phyloP scores from a whole-genome alignment of 64 coral and sea anemone species.

The Anthopleura sola region DNA sequence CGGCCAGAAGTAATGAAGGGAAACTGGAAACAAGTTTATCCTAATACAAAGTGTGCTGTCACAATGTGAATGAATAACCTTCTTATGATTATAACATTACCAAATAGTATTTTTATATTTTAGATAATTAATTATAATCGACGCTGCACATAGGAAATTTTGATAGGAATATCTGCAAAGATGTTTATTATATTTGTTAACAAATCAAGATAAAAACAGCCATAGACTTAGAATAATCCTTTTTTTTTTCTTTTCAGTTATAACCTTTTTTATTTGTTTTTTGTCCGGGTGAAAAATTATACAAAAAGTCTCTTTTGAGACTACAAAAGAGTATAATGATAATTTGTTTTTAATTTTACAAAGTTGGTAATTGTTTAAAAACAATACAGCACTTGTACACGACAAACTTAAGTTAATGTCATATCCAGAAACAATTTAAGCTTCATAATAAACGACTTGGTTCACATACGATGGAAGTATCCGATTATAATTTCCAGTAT shows the following conservation, averaged over 20 bases:
- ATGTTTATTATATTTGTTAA: not conserved
- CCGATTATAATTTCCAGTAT: not conserved
- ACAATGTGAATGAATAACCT: not conserved
- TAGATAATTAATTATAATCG: not conserved
- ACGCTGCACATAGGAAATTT: not conserved
- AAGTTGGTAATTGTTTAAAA: not conserved
- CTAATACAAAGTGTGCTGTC: not conserved
- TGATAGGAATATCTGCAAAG: not conserved
- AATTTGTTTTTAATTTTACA: not conserved
- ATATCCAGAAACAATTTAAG: not conserved
- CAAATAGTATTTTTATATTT: conserved; percentile 1
- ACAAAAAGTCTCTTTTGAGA: not conserved
- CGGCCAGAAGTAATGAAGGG: too few relatives aligned
- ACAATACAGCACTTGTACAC: not conserved
- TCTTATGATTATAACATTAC: not conserved
- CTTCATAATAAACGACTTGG: not conserved
- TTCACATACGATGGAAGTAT: not conserved
- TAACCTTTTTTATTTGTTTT: not conserved
- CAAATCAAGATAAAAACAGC: too few relatives aligned
- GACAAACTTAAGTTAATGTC: not conserved
- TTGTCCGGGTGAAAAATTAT: too few relatives aligned
- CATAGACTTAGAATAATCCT: too few relatives aligned
- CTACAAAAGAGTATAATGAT: not conserved
- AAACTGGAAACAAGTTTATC: not conserved
- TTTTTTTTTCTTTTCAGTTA: not conserved